These are phyloP conservation scores for Acanthosepion pharaonis DNA, from an alignment of 2,888 invertebrate species.

Conservation along the genomic window DNA sequence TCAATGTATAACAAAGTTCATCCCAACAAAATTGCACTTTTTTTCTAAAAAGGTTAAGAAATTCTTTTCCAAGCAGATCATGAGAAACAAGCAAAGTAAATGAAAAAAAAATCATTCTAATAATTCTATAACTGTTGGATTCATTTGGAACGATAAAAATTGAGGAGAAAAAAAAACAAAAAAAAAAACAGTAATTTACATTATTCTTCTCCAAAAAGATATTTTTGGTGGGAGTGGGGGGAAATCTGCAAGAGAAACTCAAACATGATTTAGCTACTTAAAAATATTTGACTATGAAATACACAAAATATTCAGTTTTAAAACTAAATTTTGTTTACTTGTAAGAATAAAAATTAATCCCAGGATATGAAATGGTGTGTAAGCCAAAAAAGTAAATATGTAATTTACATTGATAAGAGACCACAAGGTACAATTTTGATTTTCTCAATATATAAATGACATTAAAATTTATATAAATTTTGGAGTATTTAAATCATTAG, in stretches of 20 bases:
- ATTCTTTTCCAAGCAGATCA: constrained; percentile 35
- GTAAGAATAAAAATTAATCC: too few species aligned
- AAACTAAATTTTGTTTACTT: too few species aligned
- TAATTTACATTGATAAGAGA: too few species aligned
- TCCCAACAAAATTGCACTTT: constrained; percentile 38
- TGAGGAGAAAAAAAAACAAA: too few species aligned
- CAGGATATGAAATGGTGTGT: too few species aligned
- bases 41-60: constrained; percentile 42
- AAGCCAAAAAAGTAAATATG: too few species aligned
- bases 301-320: too few species aligned
- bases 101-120: not conserved
- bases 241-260: not conserved
- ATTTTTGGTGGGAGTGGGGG: too few species aligned
- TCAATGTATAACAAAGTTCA: constrained; percentile 34
- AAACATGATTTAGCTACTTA: not conserved
- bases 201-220: too few species aligned
- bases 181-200: too few species aligned
- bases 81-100: not conserved
- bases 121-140: not conserved
- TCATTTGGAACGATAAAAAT: not conserved
- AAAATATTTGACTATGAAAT: not conserved
- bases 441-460: not conserved
- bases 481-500: not conserved
- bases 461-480: not conserved
- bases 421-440: too few species aligned